These are phyloP conservation scores for Drosophila insularis DNA, from an alignment of 1,140 invertebrate species.

Conservation along the genomic window DNA sequence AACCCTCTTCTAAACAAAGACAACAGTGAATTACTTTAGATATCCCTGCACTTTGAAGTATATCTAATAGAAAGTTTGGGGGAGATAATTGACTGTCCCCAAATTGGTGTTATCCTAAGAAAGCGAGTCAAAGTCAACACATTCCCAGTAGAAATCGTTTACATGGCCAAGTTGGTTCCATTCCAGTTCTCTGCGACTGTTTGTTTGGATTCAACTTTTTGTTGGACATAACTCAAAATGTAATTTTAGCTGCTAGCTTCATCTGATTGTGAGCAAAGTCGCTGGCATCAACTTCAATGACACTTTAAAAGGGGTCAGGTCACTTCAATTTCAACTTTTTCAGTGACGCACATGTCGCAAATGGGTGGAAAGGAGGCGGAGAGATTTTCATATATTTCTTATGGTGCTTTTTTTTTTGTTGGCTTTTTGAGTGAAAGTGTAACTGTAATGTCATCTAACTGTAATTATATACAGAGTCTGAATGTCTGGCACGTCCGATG, in stretches of 20 bases:
- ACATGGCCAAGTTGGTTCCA: not conserved
- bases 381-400: not conserved
- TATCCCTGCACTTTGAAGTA: too few relatives aligned
- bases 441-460: constrained; percentile 69
- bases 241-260: constrained; percentile 4
- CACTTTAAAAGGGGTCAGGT: constrained; percentile 70
- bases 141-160: not conserved
- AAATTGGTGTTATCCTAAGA: not conserved
- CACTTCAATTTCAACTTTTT: constrained; percentile 61
- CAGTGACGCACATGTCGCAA: constrained; percentile 30
- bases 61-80: not conserved
- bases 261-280: not conserved
- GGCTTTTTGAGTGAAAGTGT: constrained; percentile 68
- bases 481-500: constrained; percentile 47
- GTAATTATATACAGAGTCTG: constrained; percentile 72
- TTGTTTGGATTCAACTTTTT: not conserved
- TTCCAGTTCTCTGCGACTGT: not conserved
- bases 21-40: too few relatives aligned
- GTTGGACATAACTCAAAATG: constrained; percentile 4
- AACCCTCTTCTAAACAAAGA: too few relatives aligned
- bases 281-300: constrained; percentile 33
- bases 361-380: not conserved
- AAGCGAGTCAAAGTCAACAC: not conserved
- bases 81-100: not conserved
- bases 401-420: constrained; percentile 13